Percentiles rank a stretch among this genome's conserved stretches.
Conservation (phyloP, 2,888 invertebrate genomes). For the Archaeoteleia sp. region DNA sequence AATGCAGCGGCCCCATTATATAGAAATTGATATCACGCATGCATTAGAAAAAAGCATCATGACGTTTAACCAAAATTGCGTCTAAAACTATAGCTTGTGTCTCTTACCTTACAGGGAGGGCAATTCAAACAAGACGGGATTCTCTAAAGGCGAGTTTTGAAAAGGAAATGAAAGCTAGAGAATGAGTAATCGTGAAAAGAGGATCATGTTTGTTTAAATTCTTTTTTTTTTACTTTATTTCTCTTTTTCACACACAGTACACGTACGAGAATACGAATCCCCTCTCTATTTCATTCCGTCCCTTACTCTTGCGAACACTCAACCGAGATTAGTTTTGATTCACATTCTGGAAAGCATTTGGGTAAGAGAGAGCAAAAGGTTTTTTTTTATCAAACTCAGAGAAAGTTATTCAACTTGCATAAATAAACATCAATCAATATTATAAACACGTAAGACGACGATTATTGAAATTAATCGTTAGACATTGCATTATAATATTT, state of each 20-base stretch:
- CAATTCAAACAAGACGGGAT: conserved; percentile 59
- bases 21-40: too few relatives aligned
- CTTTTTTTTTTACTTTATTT: background rate
- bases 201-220: conserved; percentile 26
- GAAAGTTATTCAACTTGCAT: too few relatives aligned
- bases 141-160: conserved; percentile 54
- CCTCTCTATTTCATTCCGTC: conserved; percentile 28
- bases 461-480: too few relatives aligned
- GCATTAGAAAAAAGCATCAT: conserved; percentile 18
- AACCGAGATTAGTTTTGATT: conserved; percentile 43
- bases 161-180: conserved; percentile 41
- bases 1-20: too few relatives aligned
- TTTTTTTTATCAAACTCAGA: too few relatives aligned
- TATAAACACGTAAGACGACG: too few relatives aligned
- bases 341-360: conserved; percentile 35
- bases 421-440: too few relatives aligned
- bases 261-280: conserved; percentile 34
- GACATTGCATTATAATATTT: too few relatives aligned
- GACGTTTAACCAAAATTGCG: conserved; percentile 22
- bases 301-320: conserved; percentile 15
- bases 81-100: conserved; percentile 52
- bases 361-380: conserved; percentile 43
- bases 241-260: conserved; percentile 15
- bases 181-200: conserved; percentile 38
- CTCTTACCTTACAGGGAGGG: conserved; percentile 61